A percentile compares a stretch with the other conserved stretches of the same genome.
Evolutionary conservation across 2,888 invertebrate species (phyloP).

Genomic region (Thysanoteuthis rhombus): DNA sequence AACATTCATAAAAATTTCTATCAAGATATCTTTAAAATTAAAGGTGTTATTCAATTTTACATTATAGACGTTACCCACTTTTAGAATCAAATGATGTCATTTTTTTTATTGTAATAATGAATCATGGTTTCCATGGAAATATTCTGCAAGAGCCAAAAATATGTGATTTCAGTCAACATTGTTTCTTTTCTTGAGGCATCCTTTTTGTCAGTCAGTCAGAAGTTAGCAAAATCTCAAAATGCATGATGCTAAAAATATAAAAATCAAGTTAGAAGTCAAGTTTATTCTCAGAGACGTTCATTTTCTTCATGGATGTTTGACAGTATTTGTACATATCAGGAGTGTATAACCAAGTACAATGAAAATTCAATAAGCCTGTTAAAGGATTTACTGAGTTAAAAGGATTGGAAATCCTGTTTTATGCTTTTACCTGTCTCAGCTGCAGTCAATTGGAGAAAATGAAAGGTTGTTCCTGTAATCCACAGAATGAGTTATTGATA

Average conservation of each 20-base stretch:
- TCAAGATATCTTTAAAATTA: no score
- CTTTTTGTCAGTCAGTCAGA: no score
- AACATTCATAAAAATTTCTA: no score
- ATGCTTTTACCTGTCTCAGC: neutral
- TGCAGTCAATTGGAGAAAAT: neutral
- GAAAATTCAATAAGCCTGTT: neutral
- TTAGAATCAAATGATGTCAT: no score
- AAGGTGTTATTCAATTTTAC: no score
- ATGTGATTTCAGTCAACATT: no score
- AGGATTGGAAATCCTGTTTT: neutral
- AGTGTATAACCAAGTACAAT: neutral
- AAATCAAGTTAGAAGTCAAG: neutral
- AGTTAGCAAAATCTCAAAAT: neutral
- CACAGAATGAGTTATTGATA: neutral
- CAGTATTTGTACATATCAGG: neutral
- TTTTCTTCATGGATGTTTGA: neutral
- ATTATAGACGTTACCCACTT: no score
- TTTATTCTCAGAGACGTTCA: neutral
- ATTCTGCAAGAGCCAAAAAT: no score
- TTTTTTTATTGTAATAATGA: no score
- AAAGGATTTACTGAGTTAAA: neutral
- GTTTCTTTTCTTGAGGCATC: no score
- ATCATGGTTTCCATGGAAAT: no score
- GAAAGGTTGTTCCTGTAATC: neutral
- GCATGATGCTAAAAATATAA: neutral